Conservation (phyloP, 2,113 vertebrate species). For the Oplegnathus fasciatus region DNA sequence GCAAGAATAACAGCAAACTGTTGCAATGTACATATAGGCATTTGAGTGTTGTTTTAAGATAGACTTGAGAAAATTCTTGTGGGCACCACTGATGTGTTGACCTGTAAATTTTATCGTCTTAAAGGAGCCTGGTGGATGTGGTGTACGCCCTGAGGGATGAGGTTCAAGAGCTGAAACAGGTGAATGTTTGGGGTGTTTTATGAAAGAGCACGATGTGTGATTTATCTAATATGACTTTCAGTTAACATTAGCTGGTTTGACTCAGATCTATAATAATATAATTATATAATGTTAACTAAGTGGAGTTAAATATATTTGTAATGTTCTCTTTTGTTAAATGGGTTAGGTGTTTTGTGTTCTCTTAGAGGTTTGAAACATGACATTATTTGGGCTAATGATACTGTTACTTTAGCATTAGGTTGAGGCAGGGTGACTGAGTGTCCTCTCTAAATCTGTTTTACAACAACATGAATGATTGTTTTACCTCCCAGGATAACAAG, state of each 20-base stretch:
- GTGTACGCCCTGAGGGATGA: slow-evolving; percentile 96
- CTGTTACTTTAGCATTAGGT: neutral
- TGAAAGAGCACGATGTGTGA: neutral
- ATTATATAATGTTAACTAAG: too few relatives aligned
- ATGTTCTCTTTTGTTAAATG: neutral
- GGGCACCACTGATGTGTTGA: slow-evolving; percentile 8
- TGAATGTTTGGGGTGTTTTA: slow-evolving; percentile 57
- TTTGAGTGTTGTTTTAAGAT: neutral
- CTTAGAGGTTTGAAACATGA: neutral
- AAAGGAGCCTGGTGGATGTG: slow-evolving; percentile 95
- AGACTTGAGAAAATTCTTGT: neutral
- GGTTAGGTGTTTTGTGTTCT: neutral
- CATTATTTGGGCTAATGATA: neutral
- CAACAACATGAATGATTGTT: slow-evolving; percentile 3
- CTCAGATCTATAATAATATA: neutral
- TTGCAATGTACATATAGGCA: neutral
- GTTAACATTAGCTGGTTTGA: neutral
- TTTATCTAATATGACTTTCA: neutral
- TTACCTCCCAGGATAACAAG: slow-evolving; percentile 91
- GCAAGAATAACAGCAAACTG: neutral
- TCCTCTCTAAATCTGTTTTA: neutral
- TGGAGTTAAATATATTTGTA: neutral
- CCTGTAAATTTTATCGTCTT: slow-evolving; percentile 40
- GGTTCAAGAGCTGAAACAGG: slow-evolving; percentile 96
- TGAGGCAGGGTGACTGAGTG: neutral